Conservation (phyloP, 2,113 vertebrate genomes). For the Fulmarus glacialis region DNA sequence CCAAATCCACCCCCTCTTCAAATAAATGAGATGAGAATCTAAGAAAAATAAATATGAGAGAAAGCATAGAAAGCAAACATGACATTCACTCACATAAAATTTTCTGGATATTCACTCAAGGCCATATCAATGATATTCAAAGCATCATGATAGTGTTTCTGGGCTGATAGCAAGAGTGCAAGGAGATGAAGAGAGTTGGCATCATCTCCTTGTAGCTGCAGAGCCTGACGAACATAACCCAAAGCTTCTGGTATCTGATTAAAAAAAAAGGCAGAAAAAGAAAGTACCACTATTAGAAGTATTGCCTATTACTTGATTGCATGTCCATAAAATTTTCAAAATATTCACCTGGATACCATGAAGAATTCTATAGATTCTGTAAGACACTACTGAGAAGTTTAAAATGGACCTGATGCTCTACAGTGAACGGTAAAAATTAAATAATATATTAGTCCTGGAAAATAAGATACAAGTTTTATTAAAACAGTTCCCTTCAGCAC, state of each 20-base stretch:
- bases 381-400: neutral
- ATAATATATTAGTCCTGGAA: neutral
- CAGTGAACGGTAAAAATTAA: neutral
- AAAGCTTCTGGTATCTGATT: slow-evolving; percentile 95
- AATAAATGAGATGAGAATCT: neutral
- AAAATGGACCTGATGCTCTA: neutral
- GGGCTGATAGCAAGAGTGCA: slow-evolving; percentile 92
- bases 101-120: slow-evolving; percentile 96
- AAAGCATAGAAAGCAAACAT: neutral
- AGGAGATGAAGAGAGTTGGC: slow-evolving; percentile 96
- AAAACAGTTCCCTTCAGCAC: neutral
- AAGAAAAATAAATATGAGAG: neutral
- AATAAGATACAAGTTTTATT: neutral
- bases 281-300: slow-evolving; percentile 4
- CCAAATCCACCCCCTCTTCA: neutral
- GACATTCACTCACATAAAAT: slow-evolving; percentile 88
- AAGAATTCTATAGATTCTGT: neutral
- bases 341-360: neutral
- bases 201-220: slow-evolving; percentile 96
- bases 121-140: slow-evolving; percentile 99
- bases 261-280: neutral
- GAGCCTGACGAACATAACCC: slow-evolving; percentile 94
- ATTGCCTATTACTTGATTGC: neutral
- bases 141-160: slow-evolving; percentile 97
- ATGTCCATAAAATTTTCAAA: neutral